Base-by-base conservation (phyloP, 1,140 invertebrate genomes). In the Aporrectodea caliginosa region DNA sequence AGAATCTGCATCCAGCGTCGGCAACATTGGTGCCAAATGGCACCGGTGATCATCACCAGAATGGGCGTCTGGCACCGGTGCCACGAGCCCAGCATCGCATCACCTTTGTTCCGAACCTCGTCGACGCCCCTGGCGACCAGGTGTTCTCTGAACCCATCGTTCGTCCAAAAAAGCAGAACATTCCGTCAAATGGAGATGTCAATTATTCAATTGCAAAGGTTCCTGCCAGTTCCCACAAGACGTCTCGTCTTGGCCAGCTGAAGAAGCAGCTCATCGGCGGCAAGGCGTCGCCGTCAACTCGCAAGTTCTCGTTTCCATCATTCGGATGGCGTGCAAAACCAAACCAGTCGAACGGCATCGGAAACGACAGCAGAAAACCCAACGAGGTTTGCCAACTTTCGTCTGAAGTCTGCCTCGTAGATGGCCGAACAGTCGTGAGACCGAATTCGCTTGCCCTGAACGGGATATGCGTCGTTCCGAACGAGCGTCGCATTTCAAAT, bases 81-180 rank as follows among this genome's bases (percentile, higher is more conserved):
- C 81, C 77, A 77, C 85, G 91, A 84, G 84, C 88, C 58, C 89
- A 90, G 32, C 90, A 90, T 27, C 92, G 92, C 0, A 91, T 93
- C 82, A 92, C 93, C 0, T 94, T 92, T 82, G 89, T 94, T 0
- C 93, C 93, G 83, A 94, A 94, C 84, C 92, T 92, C 27, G 92
- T 93, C n/a, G 91, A 90, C 78, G 86, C 85, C 16, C 80, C 84
- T 16, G 79, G 80, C 69, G 81, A 78, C 43, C 75, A 80, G 71
- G 74, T 77, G 43, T 22, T 58, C 33, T 77, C 81, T 68, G 80
- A 35, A 68, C 73, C 78, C 34, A 71, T 82, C n/a, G 79, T 79
- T 6, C 77, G 87, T 33, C 89, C 90, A 6, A 90, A 91, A 79
- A 90, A 91, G 79, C 91, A 91, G 16, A 91, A 91, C 79, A 88